Evolutionary conservation across 2,888 invertebrate species (phyloP).

Genomic region (Parapristionchus giblindavisi): DNA sequence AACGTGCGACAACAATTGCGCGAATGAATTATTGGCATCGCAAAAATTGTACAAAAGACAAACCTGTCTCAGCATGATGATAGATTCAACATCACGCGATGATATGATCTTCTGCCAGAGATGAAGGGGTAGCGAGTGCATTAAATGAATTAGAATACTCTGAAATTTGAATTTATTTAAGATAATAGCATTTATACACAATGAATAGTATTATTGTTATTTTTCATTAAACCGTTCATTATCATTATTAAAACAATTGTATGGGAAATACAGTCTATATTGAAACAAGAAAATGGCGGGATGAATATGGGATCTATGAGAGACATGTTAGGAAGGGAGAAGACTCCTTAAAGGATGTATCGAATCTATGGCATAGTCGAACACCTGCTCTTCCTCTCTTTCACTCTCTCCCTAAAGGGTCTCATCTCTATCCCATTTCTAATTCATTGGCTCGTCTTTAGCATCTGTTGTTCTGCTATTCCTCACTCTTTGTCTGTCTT

Average conservation of each 20-base stretch:
- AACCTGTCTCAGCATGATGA: not conserved
- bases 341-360: too few species aligned
- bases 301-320: too few species aligned
- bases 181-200: not conserved
- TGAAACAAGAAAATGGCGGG: too few species aligned
- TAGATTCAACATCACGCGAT: not conserved
- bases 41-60: not conserved
- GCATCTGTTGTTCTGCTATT: not conserved
- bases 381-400: conserved; percentile 24
- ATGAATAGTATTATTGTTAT: too few species aligned
- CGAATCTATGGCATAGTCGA: too few species aligned
- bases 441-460: not conserved
- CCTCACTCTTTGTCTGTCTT: too few species aligned
- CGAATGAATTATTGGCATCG: too few species aligned
- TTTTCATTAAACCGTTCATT: too few species aligned
- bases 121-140: conserved; percentile 4
- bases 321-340: too few species aligned
- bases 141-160: not conserved
- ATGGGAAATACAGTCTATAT: too few species aligned
- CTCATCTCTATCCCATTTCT: not conserved
- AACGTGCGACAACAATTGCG: too few species aligned
- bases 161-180: not conserved
- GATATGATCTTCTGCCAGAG: conserved; percentile 2
- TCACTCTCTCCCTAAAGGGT: conserved; percentile 2
- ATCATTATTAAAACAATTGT: too few species aligned